These are phyloP conservation scores for Leiothrix lutea DNA, from an alignment of 2,113 vertebrate genomes.

Conservation along the genomic window DNA sequence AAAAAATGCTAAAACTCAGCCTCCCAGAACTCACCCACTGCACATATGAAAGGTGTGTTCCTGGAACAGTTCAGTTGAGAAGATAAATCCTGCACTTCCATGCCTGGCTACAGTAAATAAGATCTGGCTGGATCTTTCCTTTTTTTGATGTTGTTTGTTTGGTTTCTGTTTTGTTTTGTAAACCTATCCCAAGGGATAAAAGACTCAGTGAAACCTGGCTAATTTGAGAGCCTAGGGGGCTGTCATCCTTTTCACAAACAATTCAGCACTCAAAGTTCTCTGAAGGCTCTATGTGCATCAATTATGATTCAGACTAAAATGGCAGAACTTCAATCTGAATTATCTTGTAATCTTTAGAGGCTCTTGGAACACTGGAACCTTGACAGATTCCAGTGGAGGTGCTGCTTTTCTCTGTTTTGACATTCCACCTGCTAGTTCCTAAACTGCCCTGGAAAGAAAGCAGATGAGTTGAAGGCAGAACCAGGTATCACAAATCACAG, in stretches of 20 bases:
- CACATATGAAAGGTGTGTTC: background rate
- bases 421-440: background rate
- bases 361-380: background rate
- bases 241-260: background rate
- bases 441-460: background rate
- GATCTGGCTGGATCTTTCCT: background rate
- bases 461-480: background rate
- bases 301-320: background rate
- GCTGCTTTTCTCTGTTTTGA: background rate
- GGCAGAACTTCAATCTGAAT: background rate
- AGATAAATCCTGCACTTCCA: background rate
- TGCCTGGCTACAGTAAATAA: background rate
- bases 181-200: background rate
- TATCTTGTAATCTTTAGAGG: background rate
- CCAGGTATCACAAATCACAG: background rate
- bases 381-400: fast-evolving
- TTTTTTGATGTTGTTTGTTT: background rate
- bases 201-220: background rate
- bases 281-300: background rate
- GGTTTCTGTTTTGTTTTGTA: background rate
- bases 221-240: background rate
- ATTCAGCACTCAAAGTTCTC: background rate
- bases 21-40: background rate
- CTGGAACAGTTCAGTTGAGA: background rate
- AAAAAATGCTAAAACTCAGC: background rate